Percentiles rank a stretch among this genome's conserved stretches.
Conservation (phyloP, 64 coral and sea anemone species). For the Porites lutea region DNA sequence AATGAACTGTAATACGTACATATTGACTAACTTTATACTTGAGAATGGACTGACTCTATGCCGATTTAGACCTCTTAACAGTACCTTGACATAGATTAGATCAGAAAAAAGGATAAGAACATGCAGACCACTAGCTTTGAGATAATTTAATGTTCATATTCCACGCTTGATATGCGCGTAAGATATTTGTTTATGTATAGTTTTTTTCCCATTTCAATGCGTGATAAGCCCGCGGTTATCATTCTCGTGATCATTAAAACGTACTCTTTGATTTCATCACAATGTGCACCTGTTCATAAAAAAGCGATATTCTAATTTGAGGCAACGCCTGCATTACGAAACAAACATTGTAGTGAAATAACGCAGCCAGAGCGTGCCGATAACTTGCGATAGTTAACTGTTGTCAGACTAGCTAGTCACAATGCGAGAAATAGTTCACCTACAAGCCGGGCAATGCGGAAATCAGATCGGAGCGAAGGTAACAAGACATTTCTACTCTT, state of each 20-base stretch:
- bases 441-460: slow-evolving; percentile 70
- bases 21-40: too few relatives aligned
- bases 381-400: neutral
- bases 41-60: too few relatives aligned
- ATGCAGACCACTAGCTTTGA: too few relatives aligned
- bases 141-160: too few relatives aligned
- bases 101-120: too few relatives aligned
- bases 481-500: neutral
- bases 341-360: neutral
- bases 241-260: neutral
- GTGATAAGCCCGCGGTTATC: neutral
- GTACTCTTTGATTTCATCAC: slow-evolving; percentile 35
- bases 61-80: too few relatives aligned
- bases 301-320: neutral
- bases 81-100: too few relatives aligned
- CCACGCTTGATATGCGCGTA: too few relatives aligned
- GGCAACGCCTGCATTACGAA: neutral
- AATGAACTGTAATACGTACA: too few relatives aligned
- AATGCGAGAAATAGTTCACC: slow-evolving; percentile 75
- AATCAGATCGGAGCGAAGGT: slow-evolving; percentile 80
- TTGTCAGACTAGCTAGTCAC: neutral
- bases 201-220: neutral
- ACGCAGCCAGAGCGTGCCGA: neutral
- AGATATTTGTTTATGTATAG: neutral
- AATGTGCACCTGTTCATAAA: slow-evolving; percentile 20